Conservation (phyloP, 2,113 vertebrate species). For the Procavia capensis region DNA sequence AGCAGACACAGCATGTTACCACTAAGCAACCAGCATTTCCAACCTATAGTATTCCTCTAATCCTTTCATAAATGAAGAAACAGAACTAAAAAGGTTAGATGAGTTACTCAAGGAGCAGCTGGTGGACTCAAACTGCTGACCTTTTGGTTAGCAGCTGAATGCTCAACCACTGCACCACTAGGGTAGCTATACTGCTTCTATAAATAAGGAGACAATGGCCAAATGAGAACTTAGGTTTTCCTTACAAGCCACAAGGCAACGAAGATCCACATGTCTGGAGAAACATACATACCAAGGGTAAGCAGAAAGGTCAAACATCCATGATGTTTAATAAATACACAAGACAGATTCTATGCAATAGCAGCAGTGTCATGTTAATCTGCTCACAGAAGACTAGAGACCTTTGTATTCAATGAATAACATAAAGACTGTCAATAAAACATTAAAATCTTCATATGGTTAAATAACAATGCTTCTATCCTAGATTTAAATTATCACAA, state of each 20-base stretch:
- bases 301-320: conserved; percentile 39
- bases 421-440: conserved; percentile 32
- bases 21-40: too few species aligned
- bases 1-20: too few species aligned
- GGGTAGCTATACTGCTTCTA: conserved; percentile 11
- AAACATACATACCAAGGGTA: conserved; percentile 45
- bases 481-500: conserved; percentile 45
- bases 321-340: conserved; percentile 47
- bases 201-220: conserved; percentile 64
- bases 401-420: conserved; percentile 41
- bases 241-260: conserved; percentile 53
- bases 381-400: not conserved
- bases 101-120: not conserved
- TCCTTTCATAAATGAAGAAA: conserved; percentile 51
- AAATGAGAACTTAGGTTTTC: conserved; percentile 42
- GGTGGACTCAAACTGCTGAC: too few species aligned
- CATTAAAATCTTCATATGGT: conserved; percentile 53
- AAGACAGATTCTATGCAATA: conserved; percentile 13
- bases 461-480: conserved; percentile 9
- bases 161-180: too few species aligned
- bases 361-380: not conserved
- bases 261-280: not conserved
- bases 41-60: conserved; percentile 4
- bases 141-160: too few species aligned
- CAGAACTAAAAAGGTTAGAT: not conserved